Percentiles rank a stretch among this genome's conserved stretches.
phyloP scores from a whole-genome alignment of 2,113 vertebrate genomes.

The Vireo altiloquus region DNA sequence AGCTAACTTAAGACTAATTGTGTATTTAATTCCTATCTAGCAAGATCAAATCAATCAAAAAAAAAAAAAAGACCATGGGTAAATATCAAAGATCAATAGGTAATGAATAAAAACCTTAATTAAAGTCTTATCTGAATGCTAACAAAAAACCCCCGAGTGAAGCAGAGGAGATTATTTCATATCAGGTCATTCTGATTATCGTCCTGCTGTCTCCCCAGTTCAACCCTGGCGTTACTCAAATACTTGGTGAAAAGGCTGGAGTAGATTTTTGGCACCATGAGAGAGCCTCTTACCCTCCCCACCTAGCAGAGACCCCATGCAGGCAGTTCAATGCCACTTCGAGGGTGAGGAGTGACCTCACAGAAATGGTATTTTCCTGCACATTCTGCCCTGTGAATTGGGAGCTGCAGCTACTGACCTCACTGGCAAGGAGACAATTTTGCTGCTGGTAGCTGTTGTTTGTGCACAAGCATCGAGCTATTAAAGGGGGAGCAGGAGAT shows the following conservation, averaged over 20 bases:
- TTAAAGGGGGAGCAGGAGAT: neutral
- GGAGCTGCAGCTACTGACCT: neutral
- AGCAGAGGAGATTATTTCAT: neutral
- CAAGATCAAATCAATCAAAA: neutral
- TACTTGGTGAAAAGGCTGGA: neutral
- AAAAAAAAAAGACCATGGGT: neutral
- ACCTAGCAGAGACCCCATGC: neutral
- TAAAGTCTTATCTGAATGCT: constrained; percentile 1
- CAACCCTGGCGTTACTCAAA: neutral
- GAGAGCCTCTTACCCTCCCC: neutral
- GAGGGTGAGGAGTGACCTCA: neutral
- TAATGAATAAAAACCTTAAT: neutral
- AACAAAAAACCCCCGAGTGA: neutral
- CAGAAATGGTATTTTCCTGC: neutral
- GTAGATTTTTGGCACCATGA: neutral
- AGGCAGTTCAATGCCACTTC: neutral
- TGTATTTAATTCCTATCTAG: neutral
- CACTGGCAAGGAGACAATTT: neutral
- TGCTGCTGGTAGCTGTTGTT: neutral
- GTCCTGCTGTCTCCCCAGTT: neutral
- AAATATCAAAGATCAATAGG: constrained; percentile 6
- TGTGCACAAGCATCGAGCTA: neutral
- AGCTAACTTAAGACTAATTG: neutral
- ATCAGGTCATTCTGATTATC: neutral
- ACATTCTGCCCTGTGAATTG: neutral